Percentiles rank a stretch among this genome's conserved stretches.
Evolutionary conservation across 2,888 invertebrate species (phyloP).

Genomic region (Anthophora plumipes): DNA sequence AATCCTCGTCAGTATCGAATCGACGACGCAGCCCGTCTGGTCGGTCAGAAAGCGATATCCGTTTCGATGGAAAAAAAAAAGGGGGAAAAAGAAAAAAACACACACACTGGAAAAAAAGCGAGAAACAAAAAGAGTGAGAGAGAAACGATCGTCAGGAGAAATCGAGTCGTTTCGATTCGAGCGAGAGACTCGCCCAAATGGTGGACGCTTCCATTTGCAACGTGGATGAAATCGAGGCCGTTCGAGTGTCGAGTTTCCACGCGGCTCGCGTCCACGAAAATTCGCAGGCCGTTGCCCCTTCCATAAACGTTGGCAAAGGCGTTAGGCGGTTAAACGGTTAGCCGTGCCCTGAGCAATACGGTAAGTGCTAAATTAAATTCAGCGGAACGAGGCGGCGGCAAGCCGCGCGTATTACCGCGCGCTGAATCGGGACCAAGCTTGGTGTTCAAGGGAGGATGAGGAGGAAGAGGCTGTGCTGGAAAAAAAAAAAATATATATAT

Average conservation of each 20-base stretch:
- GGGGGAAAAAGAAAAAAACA: neutral
- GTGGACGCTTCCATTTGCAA: too few species aligned
- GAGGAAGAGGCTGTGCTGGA: neutral
- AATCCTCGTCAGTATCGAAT: slow-evolving; percentile 34
- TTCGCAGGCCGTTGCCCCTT: slow-evolving; percentile 38
- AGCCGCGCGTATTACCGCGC: slow-evolving; percentile 69
- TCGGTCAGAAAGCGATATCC: slow-evolving; percentile 25
- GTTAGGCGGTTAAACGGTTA: slow-evolving; percentile 77
- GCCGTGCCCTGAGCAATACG: slow-evolving; percentile 72
- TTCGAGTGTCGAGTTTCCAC: too few species aligned
- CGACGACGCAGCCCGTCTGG: slow-evolving; percentile 3
- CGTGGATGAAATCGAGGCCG: slow-evolving; percentile 25
- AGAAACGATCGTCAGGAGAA: slow-evolving; percentile 26
- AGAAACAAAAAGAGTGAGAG: neutral
- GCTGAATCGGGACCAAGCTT: slow-evolving; percentile 38
- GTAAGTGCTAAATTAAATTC: slow-evolving; percentile 81
- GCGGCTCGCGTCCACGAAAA: slow-evolving; percentile 21
- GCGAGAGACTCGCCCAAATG: slow-evolving; percentile 21
- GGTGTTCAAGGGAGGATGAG: too few species aligned
- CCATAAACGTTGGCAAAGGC: slow-evolving; percentile 62
- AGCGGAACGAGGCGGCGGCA: slow-evolving; percentile 57
- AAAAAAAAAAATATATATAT: slow-evolving; percentile 15
- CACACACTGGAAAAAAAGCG: neutral
- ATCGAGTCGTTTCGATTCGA: slow-evolving; percentile 11
- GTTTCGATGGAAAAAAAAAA: slow-evolving; percentile 1